Base-by-base conservation (phyloP, 2,113 vertebrate genomes). In the Poeciliopsis turrubarensis region DNA sequence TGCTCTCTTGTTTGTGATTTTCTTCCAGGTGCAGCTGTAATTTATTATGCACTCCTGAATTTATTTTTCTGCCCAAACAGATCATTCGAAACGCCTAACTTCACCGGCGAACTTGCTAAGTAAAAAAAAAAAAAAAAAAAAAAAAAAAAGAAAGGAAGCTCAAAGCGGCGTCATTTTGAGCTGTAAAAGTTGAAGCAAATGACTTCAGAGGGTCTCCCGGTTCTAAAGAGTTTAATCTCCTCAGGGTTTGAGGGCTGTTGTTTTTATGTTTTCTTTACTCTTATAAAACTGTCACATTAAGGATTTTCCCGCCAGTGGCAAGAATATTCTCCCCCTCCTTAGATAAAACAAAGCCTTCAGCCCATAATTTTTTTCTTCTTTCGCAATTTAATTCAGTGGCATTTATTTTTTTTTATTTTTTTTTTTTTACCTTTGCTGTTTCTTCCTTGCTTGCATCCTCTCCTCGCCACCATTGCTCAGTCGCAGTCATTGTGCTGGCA, bases 401-500 rank as follows among this genome's bases (percentile, higher is more conserved):
- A n/a, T 25, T 57, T 57, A 41, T 2, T 15, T 34, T 10, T 6
- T 32, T 51, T 51, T 25, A 39, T 2, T 15, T 32, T 5, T 32
- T 37, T 37, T 37, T 12, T 37, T 0, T 0, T 31, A 0, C 79
- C 30, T 75, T 60, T 77, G 81, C 79, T 80, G 84, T 61, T 83
- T 72, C 34, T 47, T 85, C 80, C 70, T 72, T 77, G 51, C 57
- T 79, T 67, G 77, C 79, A 79, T 82, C 39, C 62, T 11, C 70
- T 81, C 37, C 67, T 26, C 47, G n/a, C 47, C 25, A 15, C 81
- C 78, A 70, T 71, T 82, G 81, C 86, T 82, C 85, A 74, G 83
- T 79, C 82, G 71, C 89, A 85, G 14, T 84, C 78, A 51, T 78
- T 82, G 80, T 72, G 80, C 77, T 90, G 89, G 87, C 86, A 88